phyloP scores from a whole-genome alignment of 2,797 vertebrate genomes.

The Smutsia gigantea region DNA sequence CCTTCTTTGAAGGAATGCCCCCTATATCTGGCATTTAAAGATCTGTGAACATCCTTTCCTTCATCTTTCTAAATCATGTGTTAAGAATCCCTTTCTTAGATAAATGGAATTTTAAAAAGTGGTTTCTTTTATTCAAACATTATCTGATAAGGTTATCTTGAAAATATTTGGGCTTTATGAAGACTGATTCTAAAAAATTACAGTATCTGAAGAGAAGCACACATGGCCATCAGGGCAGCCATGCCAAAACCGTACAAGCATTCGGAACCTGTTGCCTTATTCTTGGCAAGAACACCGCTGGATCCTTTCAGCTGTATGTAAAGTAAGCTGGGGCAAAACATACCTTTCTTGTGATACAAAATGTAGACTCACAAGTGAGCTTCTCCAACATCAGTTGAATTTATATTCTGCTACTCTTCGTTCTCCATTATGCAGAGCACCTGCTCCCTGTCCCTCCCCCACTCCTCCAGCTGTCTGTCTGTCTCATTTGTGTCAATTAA shows the following conservation, averaged over 20 bases:
- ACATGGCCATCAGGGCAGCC: neutral
- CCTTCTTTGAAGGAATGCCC: neutral
- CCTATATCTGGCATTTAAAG: neutral
- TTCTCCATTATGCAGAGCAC: conserved; percentile 81
- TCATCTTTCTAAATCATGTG: conserved; percentile 1
- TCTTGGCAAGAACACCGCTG: neutral
- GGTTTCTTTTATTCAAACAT: conserved; percentile 29
- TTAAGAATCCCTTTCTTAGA: conserved; percentile 33
- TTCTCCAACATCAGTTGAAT: conserved; percentile 66
- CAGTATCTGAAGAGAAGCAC: conserved; percentile 9
- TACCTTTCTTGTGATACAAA: conserved; percentile 38
- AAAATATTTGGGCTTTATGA: neutral
- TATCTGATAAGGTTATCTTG: conserved; percentile 11
- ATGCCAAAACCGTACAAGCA: neutral
- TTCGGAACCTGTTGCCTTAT: conserved; percentile 23
- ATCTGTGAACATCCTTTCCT: conserved; percentile 33
- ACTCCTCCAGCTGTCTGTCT: conserved; percentile 85
- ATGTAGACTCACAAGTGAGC: conserved; percentile 53
- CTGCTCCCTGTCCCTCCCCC: conserved; percentile 82
- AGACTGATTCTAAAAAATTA: conserved; percentile 15
- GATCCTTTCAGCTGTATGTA: neutral
- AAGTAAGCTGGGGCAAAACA: conserved; percentile 33
- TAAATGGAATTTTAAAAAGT: conserved; percentile 19
- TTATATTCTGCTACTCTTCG: conserved; percentile 64
- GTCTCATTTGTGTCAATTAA: conserved; percentile 88